phyloP scores from a whole-genome alignment of 2,797 vertebrate genomes.

The Micropoecilia bifurca region DNA sequence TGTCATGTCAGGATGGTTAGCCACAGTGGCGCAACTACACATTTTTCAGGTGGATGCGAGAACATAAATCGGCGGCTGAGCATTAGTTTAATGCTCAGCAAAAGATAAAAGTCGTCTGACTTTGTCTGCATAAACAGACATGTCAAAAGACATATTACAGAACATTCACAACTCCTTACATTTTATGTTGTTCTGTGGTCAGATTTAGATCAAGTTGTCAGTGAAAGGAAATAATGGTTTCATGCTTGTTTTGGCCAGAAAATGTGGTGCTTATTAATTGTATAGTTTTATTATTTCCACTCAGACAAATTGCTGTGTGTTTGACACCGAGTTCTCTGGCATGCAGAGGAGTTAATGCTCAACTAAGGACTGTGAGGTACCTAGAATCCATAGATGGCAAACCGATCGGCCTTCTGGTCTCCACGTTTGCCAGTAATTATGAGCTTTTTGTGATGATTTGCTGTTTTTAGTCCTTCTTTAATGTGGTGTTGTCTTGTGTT shows the following conservation, averaged over 20 bases:
- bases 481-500: background rate
- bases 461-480: background rate
- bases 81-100: conserved; percentile 28
- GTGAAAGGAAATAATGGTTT: background rate
- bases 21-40: too few relatives aligned
- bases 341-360: background rate
- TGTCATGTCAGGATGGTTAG: conserved; percentile 58
- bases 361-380: background rate
- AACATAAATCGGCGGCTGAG: too few relatives aligned
- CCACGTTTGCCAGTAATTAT: background rate
- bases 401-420: background rate
- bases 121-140: background rate
- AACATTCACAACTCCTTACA: background rate
- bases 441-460: background rate
- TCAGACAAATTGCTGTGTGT: background rate
- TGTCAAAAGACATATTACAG: background rate
- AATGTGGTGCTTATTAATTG: background rate
- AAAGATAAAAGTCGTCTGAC: conserved; percentile 6
- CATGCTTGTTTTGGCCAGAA: background rate
- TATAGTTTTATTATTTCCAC: background rate
- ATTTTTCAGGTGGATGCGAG: too few relatives aligned
- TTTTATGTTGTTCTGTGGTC: background rate
- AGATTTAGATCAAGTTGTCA: background rate
- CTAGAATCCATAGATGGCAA: background rate
- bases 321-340: background rate